phyloP scores from a whole-genome alignment of 2,888 invertebrate genomes.

The Acanthococcus lagerstroemiae region DNA sequence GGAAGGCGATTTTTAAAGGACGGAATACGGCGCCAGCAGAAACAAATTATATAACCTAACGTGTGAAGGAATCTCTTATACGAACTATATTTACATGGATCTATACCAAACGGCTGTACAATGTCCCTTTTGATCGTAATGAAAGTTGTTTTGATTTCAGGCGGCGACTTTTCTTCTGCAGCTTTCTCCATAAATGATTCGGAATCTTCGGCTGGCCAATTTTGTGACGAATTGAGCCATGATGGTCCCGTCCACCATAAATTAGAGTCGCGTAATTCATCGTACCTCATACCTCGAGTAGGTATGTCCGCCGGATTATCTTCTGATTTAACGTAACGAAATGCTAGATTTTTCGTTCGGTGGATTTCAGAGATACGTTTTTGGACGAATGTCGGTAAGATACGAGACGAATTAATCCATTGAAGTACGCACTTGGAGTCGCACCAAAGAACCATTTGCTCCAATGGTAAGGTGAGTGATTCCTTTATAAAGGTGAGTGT shows the following conservation, averaged over 20 bases:
- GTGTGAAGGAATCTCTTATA: background rate
- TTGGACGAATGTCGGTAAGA: background rate
- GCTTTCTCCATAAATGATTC: background rate
- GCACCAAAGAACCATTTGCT: background rate
- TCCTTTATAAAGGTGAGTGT: background rate
- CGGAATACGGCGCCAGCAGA: background rate
- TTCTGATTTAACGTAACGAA: background rate
- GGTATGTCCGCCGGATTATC: background rate
- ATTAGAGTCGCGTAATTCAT: background rate
- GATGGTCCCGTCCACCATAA: background rate
- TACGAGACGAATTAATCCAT: background rate
- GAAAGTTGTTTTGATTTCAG: background rate
- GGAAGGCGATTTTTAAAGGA: background rate
- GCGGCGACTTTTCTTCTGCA: background rate
- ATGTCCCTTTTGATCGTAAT: background rate
- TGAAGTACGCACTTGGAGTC: background rate
- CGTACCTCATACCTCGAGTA: background rate
- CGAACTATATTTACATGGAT: background rate
- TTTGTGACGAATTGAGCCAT: background rate
- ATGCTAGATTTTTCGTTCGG: background rate
- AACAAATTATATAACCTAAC: background rate
- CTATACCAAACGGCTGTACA: background rate
- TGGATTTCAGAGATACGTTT: background rate
- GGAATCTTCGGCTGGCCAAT: background rate
- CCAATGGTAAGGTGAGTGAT: background rate